A percentile compares a stretch with the other conserved stretches of the same genome.
These are phyloP conservation scores for Bovichtus diacanthus DNA, from an alignment of 2,797 vertebrate species.

Conservation along the genomic window DNA sequence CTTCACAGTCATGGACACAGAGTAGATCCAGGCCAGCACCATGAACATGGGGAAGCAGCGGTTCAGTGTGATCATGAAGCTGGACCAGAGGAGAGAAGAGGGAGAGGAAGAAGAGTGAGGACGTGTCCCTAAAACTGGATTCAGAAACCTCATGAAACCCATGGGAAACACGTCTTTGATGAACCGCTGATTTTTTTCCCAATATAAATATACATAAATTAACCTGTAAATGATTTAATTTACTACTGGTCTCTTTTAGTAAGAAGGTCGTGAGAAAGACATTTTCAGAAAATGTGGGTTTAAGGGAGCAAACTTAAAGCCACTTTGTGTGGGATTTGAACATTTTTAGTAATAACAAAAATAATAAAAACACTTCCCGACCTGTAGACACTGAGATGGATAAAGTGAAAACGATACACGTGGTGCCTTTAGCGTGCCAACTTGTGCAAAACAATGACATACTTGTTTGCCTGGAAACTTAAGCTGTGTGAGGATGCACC, in stretches of 20 bases:
- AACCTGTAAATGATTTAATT: background rate
- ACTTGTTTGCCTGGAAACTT: background rate
- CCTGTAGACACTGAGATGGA: background rate
- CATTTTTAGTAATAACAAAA: too few relatives aligned
- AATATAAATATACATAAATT: background rate
- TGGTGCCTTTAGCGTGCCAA: too few relatives aligned
- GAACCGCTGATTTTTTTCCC: background rate
- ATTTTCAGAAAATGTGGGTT: background rate
- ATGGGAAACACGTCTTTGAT: background rate
- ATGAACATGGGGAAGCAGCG: conserved; percentile 96
- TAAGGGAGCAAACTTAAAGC: background rate
- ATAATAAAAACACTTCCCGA: too few relatives aligned
- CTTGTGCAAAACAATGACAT: background rate
- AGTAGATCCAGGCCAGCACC: conserved; percentile 98
- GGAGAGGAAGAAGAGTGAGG: background rate
- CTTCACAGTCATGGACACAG: conserved; percentile 95
- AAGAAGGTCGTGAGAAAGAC: background rate
- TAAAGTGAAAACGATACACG: background rate
- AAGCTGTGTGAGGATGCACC: background rate
- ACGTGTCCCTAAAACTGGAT: background rate
- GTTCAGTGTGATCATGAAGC: conserved; percentile 97
- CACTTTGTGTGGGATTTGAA: background rate
- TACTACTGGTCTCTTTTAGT: background rate
- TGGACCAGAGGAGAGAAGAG: conserved; percentile 51
- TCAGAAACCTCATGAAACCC: background rate